A percentile compares a stretch with the other conserved stretches of the same genome.
These are phyloP conservation scores for Neostethus bicornis DNA, from an alignment of 2,797 vertebrate genomes.

Conservation along the genomic window DNA sequence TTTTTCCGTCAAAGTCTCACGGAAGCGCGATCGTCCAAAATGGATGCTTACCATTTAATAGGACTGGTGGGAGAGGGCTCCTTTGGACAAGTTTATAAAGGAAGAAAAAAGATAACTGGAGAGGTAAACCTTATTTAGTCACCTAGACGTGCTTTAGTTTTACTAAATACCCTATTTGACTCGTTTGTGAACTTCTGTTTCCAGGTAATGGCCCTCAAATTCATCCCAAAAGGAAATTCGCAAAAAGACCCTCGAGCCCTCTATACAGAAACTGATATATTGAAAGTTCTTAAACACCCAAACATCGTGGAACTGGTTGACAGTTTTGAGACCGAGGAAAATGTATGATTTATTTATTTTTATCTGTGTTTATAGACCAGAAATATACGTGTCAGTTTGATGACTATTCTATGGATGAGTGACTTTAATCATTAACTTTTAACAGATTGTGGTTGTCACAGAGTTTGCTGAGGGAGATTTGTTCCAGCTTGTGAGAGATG, in stretches of 20 bases:
- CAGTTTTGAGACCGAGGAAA: slow-evolving; percentile 93
- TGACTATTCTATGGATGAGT: neutral
- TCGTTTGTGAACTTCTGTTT: slow-evolving; percentile 8
- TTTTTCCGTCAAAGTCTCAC: too few relatives aligned
- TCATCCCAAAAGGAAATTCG: slow-evolving; percentile 93
- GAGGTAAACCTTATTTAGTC: slow-evolving; percentile 79
- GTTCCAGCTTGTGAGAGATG: slow-evolving; percentile 95
- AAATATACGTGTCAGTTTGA: too few relatives aligned
- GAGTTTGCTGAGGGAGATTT: slow-evolving; percentile 96
- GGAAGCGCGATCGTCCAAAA: slow-evolving; percentile 50
- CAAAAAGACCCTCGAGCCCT: slow-evolving; percentile 91
- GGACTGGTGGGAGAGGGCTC: slow-evolving; percentile 94
- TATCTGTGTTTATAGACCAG: neutral
- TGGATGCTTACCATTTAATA: slow-evolving; percentile 90
- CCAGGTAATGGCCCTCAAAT: slow-evolving; percentile 95
- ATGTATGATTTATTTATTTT: slow-evolving; percentile 73
- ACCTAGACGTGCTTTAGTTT: neutral
- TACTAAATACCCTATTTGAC: too few relatives aligned
- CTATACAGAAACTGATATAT: slow-evolving; percentile 92
- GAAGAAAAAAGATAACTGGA: slow-evolving; percentile 86
- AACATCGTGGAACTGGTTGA: slow-evolving; percentile 94
- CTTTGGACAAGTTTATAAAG: slow-evolving; percentile 93
- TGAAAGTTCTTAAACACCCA: slow-evolving; percentile 90
- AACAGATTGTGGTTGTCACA: slow-evolving; percentile 94
- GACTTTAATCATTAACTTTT: neutral